These are phyloP conservation scores for Musca vetustissima DNA, from an alignment of 1,140 invertebrate species.

Conservation along the genomic window DNA sequence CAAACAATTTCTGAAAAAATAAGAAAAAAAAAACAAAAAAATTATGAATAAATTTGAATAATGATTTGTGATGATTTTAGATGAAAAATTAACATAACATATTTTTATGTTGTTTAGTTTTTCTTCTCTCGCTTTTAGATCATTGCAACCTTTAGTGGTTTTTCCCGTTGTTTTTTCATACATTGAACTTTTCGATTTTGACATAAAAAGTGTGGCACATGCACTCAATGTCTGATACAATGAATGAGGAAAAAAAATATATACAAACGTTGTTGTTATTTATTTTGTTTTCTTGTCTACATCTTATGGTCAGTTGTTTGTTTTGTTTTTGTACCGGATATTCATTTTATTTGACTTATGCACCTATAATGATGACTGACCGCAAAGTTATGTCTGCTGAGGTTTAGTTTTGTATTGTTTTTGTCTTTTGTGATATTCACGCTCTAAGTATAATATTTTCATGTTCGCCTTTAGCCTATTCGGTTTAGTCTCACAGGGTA, in stretches of 20 bases:
- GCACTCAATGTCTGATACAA: neutral
- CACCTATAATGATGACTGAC: neutral
- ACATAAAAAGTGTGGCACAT: neutral
- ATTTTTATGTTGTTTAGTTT: neutral
- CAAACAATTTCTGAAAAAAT: conserved; percentile 38
- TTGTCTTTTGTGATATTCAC: neutral
- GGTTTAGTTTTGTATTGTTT: no score
- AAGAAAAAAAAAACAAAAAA: conserved; percentile 6
- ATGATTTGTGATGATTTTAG: neutral
- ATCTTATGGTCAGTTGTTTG: no score
- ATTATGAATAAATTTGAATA: neutral
- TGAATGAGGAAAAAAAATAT: neutral
- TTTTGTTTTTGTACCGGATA: conserved; percentile 2
- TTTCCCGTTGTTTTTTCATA: neutral
- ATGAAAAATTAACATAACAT: neutral
- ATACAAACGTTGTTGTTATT: neutral
- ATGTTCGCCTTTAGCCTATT: neutral
- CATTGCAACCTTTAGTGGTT: neutral
- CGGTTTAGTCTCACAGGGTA: neutral
- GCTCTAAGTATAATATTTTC: conserved; percentile 11
- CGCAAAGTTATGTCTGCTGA: conserved; percentile 6
- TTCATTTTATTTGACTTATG: conserved; percentile 9
- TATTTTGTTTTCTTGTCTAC: no score
- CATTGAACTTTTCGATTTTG: conserved; percentile 21
- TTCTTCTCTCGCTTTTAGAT: neutral